Evolutionary conservation across 2,888 invertebrate species (phyloP).

Genomic region (Corbicula japonica): DNA sequence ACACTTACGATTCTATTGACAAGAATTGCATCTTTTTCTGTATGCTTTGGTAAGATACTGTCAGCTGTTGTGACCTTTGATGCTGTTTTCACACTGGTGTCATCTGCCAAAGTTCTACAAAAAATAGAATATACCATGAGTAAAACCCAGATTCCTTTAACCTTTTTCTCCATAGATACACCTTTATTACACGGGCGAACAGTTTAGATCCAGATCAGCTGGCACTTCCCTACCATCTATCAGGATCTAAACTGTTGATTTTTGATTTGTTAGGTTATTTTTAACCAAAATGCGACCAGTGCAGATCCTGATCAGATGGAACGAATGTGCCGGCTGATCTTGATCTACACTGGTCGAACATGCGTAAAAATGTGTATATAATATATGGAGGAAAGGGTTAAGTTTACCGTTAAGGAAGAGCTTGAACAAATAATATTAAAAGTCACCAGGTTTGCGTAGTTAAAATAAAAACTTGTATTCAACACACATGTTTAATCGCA

Average conservation of each 20-base stretch:
- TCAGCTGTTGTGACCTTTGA: neutral
- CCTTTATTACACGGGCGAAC: no score
- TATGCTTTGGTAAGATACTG: slow-evolving; percentile 36
- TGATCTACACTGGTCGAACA: no score
- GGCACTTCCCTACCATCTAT: no score
- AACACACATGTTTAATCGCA: no score
- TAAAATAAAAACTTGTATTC: no score
- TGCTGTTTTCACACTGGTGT: slow-evolving; percentile 15
- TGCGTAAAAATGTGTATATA: no score
- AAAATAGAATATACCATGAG: slow-evolving; percentile 1
- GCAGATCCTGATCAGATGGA: no score
- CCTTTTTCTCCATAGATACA: neutral
- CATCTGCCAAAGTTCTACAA: slow-evolving; percentile 50
- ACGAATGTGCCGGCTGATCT: no score
- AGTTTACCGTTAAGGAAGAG: no score
- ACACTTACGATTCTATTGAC: slow-evolving; percentile 51
- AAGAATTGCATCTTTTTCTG: slow-evolving; percentile 50
- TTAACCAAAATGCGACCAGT: slow-evolving; percentile 4
- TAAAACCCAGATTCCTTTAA: neutral
- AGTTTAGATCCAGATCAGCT: neutral
- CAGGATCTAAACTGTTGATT: neutral
- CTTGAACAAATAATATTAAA: no score
- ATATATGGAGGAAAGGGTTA: no score
- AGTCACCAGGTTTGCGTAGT: no score
- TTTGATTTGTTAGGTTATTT: neutral